These are phyloP conservation scores for Drosophila flavopinicola DNA, from an alignment of 2,888 invertebrate species.

Conservation along the genomic window DNA sequence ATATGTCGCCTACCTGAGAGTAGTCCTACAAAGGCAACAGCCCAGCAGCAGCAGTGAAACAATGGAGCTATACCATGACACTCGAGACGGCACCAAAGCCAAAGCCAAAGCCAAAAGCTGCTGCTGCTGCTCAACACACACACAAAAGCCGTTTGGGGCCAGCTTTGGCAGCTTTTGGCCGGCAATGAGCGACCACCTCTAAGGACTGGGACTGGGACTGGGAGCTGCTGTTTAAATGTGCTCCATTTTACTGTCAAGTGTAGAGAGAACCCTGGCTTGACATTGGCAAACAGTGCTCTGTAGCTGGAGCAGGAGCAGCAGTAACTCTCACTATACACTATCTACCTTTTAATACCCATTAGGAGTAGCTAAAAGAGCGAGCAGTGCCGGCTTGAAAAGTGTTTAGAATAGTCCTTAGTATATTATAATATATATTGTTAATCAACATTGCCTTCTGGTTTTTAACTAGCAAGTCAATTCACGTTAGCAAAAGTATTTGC, in stretches of 20 bases:
- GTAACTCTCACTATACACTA: neutral
- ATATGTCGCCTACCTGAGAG: conserved; percentile 76
- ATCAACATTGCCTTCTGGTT: too few relatives aligned
- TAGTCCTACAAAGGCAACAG: conserved; percentile 33
- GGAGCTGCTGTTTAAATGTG: conserved; percentile 73
- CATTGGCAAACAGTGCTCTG: conserved; percentile 65
- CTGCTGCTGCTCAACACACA: too few relatives aligned
- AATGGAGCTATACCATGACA: conserved; percentile 60
- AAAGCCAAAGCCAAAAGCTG: conserved; percentile 48
- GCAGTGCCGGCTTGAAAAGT: too few relatives aligned
- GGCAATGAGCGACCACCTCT: conserved; percentile 25
- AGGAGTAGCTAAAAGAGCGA: too few relatives aligned
- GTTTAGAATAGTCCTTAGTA: too few relatives aligned
- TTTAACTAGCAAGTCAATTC: too few relatives aligned
- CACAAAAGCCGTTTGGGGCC: conserved; percentile 53
- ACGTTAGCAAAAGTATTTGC: too few relatives aligned
- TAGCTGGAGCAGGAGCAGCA: conserved; percentile 16
- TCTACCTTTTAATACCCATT: neutral
- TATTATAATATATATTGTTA: too few relatives aligned
- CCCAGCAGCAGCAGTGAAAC: conserved; percentile 26
- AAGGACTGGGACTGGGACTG: neutral
- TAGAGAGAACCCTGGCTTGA: conserved; percentile 66
- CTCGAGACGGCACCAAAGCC: conserved; percentile 64
- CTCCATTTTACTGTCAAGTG: conserved; percentile 82
- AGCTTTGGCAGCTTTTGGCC: conserved; percentile 17